Base-by-base conservation (phyloP, 2,113 vertebrate genomes). In the Platichthys stellatus region DNA sequence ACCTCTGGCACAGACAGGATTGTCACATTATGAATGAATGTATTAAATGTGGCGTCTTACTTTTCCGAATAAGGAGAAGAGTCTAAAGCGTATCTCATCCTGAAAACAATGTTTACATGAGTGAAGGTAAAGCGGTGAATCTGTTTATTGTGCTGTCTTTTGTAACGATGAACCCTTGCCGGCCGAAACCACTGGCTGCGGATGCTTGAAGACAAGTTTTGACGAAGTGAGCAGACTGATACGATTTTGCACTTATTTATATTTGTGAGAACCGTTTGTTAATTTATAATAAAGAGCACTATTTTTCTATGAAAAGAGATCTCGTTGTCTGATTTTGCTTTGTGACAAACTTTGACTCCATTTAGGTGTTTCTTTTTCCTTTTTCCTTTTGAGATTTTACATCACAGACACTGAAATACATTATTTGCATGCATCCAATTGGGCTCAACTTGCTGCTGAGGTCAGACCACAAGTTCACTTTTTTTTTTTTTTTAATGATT, bases 211-310 rank as follows among this genome's bases (percentile, higher is more conserved):
- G 88, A 93, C 91, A 94, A 92, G 90, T 92, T 94, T 92, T 43
- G 94, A 92, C 68, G 62, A 91, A 91, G 76, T 83, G 90, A 86
- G 78, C 72, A 82, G 89, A 91, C 88, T 87, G 83, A 95, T 93
- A 23, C 93, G 57, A 89, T 94, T 97, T 97, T 97, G 96, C 97
- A 99, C 97, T 96, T 98, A 98, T 99, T 98, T 99, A 98, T 98
- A 97, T 96, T 97, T 96, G 95, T 96, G 95, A 47, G 90, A 90
- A 91, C 71, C 90, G 95, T 96, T 96, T 94, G 94, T 87, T 99
- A 98, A 98, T 97, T 99, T 99, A 98, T 98, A 99, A 97, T 99
- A 99, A 99, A 97, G 92, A 96, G 90, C 93, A 95, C 93, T 98
- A 97, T 98, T 98, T 98, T 98, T 97, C 92, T 97, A 96, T 88